Conservation (phyloP, 2,797 vertebrate genomes). For the Chiroxiphia lanceolata region DNA sequence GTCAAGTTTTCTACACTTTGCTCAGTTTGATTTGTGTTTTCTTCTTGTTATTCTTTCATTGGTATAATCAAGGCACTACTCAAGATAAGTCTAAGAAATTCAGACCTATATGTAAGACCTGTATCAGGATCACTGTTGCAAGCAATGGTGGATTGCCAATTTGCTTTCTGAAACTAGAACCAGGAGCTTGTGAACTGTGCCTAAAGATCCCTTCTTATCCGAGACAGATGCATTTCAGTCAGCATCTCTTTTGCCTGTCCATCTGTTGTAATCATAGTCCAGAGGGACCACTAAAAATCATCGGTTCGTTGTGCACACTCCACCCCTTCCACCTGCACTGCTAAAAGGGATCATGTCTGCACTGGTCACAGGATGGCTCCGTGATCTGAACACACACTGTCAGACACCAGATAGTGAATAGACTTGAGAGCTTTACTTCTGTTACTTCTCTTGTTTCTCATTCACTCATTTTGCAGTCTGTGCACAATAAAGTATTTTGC, state of each 20-base stretch:
- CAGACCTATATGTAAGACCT: neutral
- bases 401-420: neutral
- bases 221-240: neutral
- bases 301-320: neutral
- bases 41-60: neutral
- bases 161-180: neutral
- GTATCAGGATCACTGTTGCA: neutral
- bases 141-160: neutral
- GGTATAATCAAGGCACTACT: neutral
- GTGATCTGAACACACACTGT: neutral
- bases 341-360: neutral
- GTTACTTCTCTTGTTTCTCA: neutral
- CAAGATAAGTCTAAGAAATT: neutral
- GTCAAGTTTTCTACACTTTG: neutral
- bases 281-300: slow-evolving; percentile 30
- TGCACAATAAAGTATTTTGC: neutral
- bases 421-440: neutral
- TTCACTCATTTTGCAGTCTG: neutral
- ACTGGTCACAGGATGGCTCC: neutral
- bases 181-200: neutral
- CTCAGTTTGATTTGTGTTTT: neutral
- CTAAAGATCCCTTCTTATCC: neutral
- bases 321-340: neutral
- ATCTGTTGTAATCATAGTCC: slow-evolving; percentile 1
- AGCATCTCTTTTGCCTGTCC: neutral